A percentile compares a stretch with the other conserved stretches of the same genome.
Conservation (phyloP, 2,113 vertebrate species). For the Rhynchomys soricoides region DNA sequence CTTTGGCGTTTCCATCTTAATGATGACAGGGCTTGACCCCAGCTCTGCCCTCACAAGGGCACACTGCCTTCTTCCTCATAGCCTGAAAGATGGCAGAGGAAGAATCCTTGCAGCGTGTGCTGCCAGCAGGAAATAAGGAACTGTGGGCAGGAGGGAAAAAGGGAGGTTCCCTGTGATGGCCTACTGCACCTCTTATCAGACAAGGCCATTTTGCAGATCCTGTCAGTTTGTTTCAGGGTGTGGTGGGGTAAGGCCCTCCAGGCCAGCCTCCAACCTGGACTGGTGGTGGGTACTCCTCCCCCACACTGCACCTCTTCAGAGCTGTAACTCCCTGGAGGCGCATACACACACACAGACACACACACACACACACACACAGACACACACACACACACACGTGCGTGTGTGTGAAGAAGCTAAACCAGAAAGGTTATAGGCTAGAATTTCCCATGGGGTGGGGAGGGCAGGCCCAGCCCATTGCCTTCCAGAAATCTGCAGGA, state of each 20-base stretch:
- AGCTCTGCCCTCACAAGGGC: not conserved
- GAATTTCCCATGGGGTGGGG: not conserved
- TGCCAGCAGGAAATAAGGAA: not conserved
- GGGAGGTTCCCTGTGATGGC: not conserved
- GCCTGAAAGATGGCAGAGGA: not conserved
- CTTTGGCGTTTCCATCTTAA: not conserved
- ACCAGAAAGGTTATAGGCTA: not conserved
- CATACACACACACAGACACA: too few species aligned
- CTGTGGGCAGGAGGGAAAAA: not conserved
- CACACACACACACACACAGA: too few species aligned
- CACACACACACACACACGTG: not conserved
- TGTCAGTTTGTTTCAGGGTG: slow-evolving; percentile 36
- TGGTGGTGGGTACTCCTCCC: not conserved
- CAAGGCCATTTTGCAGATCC: slow-evolving; percentile 53
- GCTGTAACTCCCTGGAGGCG: not conserved
- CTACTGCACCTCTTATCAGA: not conserved
- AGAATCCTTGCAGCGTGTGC: not conserved
- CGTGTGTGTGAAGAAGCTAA: not conserved
- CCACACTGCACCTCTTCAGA: not conserved
- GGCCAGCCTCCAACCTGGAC: not conserved
- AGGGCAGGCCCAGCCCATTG: not conserved
- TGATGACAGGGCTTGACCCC: not conserved
- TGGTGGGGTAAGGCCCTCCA: not conserved
- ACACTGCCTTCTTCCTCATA: not conserved
- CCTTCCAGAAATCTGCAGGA: not conserved